phyloP scores from a whole-genome alignment of 2,797 vertebrate species.

The Neopelma chrysocephalum region DNA sequence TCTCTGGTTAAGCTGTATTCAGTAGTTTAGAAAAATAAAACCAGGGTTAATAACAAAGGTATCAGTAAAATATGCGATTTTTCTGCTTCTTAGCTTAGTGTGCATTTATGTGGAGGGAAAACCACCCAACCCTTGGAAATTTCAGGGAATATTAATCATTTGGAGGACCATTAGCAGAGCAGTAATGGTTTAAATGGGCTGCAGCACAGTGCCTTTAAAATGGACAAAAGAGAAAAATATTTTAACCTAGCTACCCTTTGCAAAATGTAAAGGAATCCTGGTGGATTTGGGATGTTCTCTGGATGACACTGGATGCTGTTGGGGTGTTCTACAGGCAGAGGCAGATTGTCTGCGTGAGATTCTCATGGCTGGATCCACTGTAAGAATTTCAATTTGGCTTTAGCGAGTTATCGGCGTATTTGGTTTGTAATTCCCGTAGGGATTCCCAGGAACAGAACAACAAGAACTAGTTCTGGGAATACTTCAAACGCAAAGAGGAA shows the following conservation, averaged over 20 bases:
- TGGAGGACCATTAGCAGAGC: not conserved
- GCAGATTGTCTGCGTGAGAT: not conserved
- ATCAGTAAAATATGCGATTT: not conserved
- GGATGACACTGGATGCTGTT: not conserved
- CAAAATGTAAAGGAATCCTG: not conserved
- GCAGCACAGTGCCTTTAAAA: not conserved
- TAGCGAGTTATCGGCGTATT: not conserved
- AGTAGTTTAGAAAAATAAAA: not conserved
- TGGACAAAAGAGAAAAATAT: not conserved
- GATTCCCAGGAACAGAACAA: not conserved
- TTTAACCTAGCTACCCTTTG: not conserved
- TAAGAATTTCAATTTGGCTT: not conserved
- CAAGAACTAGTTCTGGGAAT: not conserved
- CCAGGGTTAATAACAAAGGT: not conserved
- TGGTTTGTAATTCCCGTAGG: not conserved
- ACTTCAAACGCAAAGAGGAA: not conserved
- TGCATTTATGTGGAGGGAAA: not conserved
- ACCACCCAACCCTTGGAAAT: not conserved
- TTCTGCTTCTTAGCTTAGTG: not conserved
- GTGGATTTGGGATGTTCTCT: not conserved
- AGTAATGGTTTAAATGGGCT: not conserved
- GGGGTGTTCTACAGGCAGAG: not conserved
- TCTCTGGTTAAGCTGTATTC: constrained; percentile 90
- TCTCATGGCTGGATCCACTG: not conserved
- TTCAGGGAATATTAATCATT: not conserved